Evolutionary conservation across 2,113 vertebrate genomes (phyloP).

Genomic region (Chloroceryle aenea): DNA sequence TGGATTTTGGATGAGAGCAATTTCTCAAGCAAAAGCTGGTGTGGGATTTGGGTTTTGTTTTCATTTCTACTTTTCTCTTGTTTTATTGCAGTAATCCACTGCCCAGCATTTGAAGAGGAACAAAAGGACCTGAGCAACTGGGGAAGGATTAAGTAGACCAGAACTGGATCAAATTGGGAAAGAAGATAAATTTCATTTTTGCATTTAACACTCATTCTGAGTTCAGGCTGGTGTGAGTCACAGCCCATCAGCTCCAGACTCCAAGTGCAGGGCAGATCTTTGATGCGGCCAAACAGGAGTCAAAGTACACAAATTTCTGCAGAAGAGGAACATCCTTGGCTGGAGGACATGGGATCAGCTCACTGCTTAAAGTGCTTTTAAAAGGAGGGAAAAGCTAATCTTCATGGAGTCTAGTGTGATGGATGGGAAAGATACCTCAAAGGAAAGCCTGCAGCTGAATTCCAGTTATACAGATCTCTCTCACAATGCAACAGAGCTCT

Average conservation of each 20-base stretch:
- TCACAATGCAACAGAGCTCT: not conserved
- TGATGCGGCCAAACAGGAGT: not conserved
- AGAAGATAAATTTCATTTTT: not conserved
- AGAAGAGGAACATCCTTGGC: not conserved
- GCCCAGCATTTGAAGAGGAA: not conserved
- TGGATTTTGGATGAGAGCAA: not conserved
- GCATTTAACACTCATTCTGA: not conserved
- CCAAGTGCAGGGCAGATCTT: not conserved
- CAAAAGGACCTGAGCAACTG: not conserved
- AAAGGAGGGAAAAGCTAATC: not conserved
- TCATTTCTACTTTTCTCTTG: not conserved
- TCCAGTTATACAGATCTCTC: not conserved
- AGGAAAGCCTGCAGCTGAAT: not conserved
- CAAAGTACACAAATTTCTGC: not conserved
- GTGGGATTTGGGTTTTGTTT: not conserved
- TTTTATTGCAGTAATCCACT: not conserved
- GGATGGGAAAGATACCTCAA: not conserved
- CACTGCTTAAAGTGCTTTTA: not conserved
- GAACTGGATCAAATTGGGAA: not conserved
- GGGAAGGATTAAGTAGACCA: not conserved
- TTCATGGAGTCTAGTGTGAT: too few relatives aligned
- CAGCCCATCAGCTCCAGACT: not conserved
- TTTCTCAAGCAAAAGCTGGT: not conserved
- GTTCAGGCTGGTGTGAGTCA: not conserved
- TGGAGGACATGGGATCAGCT: not conserved